A percentile compares a stretch with the other conserved stretches of the same genome.
Conservation (phyloP, 2,113 vertebrate genomes). For the Agapornis roseicollis region DNA sequence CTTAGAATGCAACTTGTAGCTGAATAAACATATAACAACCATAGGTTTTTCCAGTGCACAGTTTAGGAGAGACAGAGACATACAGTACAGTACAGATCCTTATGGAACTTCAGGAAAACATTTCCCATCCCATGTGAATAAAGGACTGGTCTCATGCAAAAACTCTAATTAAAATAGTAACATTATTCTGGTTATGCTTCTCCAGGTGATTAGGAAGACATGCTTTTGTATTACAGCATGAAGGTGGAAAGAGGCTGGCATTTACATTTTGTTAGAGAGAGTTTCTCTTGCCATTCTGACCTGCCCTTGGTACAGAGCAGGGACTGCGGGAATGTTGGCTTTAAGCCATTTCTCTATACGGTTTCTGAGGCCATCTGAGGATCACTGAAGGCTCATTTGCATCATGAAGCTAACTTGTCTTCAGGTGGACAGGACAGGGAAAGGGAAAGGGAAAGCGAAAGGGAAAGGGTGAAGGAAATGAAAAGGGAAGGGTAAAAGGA, state of each 20-base stretch:
- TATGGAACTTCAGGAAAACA: neutral
- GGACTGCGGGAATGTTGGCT: neutral
- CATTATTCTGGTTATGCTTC: neutral
- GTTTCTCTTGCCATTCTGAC: neutral
- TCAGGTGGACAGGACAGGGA: neutral
- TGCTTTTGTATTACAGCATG: neutral
- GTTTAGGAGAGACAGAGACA: neutral
- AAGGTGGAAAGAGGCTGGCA: neutral
- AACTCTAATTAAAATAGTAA: neutral
- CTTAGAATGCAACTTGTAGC: neutral
- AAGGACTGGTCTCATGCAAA: neutral
- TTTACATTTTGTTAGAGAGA: neutral
- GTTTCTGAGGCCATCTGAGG: neutral
- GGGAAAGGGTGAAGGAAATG: neutral
- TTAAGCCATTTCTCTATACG: neutral
- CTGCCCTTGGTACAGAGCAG: neutral
- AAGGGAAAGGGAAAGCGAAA: neutral
- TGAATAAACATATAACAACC: neutral
- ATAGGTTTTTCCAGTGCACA: neutral
- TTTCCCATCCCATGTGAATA: neutral
- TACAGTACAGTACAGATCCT: neutral
- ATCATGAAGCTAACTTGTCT: neutral
- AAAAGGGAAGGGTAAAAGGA: neutral
- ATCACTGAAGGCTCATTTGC: neutral
- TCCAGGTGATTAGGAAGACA: neutral